Base-by-base conservation (phyloP, 2,113 vertebrate species). In the Tursiops truncatus region DNA sequence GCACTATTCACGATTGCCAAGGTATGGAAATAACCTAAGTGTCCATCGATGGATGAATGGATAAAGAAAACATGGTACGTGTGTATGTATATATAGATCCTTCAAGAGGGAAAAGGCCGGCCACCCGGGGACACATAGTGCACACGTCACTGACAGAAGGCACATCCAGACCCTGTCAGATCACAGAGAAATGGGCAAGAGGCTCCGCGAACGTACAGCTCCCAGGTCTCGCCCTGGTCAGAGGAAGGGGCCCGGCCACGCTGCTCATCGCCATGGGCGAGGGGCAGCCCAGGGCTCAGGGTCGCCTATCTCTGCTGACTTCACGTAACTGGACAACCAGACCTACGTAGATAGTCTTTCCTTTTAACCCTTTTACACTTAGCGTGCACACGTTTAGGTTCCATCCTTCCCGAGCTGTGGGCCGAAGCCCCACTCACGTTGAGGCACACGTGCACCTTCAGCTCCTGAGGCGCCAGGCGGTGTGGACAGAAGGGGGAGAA, bases 1-100 rank as follows among this genome's bases (percentile, higher is more conserved):
- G 5, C 1, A 0, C 38, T 41, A 0, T 56, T 58, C 50, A 2
- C 36, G 0, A 6, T 4, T 5, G 63, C 50, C 50, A 7, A 13
- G 36, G 31, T 33, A 3, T 12, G 9, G 63, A 33, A 41, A 31
- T 9, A 23, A 1, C 20, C 9, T 65, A 6, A 36, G 8, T n/a
- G 76, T 68, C 1, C 5, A 18, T 21, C 1, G 2, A 17, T 36
- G 15, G 26, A 28, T 1, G 14, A 26, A 13, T 13, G 9, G 23
- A 6, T 28, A 6, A 23, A 17, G 33, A 18, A 26, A 7, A 18
- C 6, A 2, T 10, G 8, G 56, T 8, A 5, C 0, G 3, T 31
- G 18, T 0, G 9, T 77, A 26, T 31, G 73, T 0, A 5, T 58
- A 58, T 18, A 20, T 26, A 47, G 11, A 21, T 0, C 44, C 44